These are phyloP conservation scores for Cyprinodon diabolis DNA, from an alignment of 2,797 vertebrate species.

Conservation along the genomic window DNA sequence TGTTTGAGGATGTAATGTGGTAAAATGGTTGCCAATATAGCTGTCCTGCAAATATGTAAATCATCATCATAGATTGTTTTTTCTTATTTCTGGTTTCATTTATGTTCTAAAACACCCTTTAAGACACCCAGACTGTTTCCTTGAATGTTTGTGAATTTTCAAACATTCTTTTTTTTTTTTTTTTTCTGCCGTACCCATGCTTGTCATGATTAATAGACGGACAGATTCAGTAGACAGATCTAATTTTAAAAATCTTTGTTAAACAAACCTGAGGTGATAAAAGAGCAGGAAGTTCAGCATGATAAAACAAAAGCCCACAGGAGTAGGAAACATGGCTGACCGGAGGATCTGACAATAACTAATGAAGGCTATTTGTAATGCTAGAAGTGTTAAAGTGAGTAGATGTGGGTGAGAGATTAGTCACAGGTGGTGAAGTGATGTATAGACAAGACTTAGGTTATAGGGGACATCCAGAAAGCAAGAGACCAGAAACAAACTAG, in stretches of 20 bases:
- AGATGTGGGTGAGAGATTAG: neutral
- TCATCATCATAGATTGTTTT: neutral
- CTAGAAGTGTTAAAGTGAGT: neutral
- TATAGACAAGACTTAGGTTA: neutral
- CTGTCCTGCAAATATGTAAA: neutral
- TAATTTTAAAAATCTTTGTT: neutral
- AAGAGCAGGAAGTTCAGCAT: neutral
- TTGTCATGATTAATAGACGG: neutral
- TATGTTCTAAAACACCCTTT: neutral
- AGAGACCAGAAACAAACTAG: neutral
- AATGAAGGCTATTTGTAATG: constrained; percentile 5
- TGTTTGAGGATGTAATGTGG: too few relatives aligned
- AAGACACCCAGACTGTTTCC: neutral
- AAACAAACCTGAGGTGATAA: neutral
- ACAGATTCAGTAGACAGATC: neutral
- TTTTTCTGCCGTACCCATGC: neutral
- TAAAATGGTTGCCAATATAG: too few relatives aligned
- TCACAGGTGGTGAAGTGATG: neutral
- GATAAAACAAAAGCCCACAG: neutral
- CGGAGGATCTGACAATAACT: neutral
- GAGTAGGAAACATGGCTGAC: neutral
- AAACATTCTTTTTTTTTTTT: too few relatives aligned
- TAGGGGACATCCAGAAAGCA: neutral
- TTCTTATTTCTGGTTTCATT: neutral
- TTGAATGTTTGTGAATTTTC: neutral